These are phyloP conservation scores for Recurvirostra avosetta DNA, from an alignment of 2,113 vertebrate genomes.

Conservation along the genomic window DNA sequence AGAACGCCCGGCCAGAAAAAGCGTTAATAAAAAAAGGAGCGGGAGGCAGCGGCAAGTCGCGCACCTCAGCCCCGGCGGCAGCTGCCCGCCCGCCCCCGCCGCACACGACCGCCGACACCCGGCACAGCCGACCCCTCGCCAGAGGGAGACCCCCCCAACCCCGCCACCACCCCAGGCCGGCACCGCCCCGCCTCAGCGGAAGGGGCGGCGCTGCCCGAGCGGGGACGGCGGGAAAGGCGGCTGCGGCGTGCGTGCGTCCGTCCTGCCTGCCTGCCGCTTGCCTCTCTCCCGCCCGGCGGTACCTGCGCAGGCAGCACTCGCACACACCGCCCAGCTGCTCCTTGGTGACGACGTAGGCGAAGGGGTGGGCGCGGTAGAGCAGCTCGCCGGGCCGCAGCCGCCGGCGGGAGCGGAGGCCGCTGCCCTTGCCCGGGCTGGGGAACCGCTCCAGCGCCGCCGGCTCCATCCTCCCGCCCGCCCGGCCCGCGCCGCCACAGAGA, in stretches of 20 bases:
- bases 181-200: neutral
- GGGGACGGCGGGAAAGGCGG: neutral
- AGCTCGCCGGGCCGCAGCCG: conserved; percentile 70
- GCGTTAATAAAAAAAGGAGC: too few relatives aligned
- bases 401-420: conserved; percentile 75
- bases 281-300: neutral
- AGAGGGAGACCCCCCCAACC: accelerated
- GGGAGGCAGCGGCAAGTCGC: too few relatives aligned
- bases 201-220: neutral
- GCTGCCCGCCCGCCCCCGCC: too few relatives aligned
- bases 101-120: neutral
- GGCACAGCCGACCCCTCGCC: accelerated
- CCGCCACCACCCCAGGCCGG: neutral
- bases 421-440: conserved; percentile 76
- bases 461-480: conserved; percentile 60
- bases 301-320: conserved; percentile 87
- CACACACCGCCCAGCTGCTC: conserved; percentile 74
- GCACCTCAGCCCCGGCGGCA: accelerated
- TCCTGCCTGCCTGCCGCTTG: accelerated
- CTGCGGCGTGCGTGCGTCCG: accelerated
- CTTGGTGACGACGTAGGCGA: conserved; percentile 78
- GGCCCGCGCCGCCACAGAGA: neutral
- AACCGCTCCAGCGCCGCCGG: conserved; percentile 76
- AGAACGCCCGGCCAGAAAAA: neutral
- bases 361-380: conserved; percentile 74